Conservation (phyloP, 2,888 invertebrate species). For the Thymelicus sylvestris region DNA sequence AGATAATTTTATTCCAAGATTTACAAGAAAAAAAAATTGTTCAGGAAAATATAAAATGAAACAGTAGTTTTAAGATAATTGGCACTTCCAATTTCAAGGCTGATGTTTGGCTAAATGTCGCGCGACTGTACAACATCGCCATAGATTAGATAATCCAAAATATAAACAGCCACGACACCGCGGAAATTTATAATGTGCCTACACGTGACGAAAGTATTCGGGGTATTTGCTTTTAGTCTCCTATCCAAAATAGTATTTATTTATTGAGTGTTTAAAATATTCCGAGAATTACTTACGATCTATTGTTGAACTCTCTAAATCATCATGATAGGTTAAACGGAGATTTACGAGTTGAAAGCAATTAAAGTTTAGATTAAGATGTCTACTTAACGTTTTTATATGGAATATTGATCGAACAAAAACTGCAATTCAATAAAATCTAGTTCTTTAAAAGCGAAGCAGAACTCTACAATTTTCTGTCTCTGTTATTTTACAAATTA, state of each 20-base stretch:
- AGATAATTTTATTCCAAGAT: too few relatives aligned
- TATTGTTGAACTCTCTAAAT: constrained; percentile 27
- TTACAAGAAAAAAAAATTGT: background rate
- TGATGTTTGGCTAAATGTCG: constrained; percentile 46
- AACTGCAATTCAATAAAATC: too few relatives aligned
- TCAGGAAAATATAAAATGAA: constrained; percentile 48
- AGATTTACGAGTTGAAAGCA: constrained; percentile 10
- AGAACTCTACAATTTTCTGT: too few relatives aligned
- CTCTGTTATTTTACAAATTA: too few relatives aligned
- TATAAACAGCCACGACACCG: constrained; percentile 32
- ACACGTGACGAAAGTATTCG: background rate
- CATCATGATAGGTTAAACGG: constrained; percentile 19
- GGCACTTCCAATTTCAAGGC: constrained; percentile 58
- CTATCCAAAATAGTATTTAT: constrained; percentile 19
- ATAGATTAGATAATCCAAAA: constrained; percentile 37
- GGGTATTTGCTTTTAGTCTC: constrained; percentile 15
- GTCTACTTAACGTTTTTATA: background rate
- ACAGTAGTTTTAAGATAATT: constrained; percentile 50
- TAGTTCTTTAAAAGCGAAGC: too few relatives aligned
- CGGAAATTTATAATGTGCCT: constrained; percentile 18
- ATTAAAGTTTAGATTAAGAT: background rate
- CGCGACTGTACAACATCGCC: constrained; percentile 31
- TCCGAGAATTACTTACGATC: constrained; percentile 18
- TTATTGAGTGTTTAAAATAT: constrained; percentile 21
- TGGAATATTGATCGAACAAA: too few relatives aligned